Conservation (phyloP, 2,113 vertebrate genomes). For the Grantiella picta region DNA sequence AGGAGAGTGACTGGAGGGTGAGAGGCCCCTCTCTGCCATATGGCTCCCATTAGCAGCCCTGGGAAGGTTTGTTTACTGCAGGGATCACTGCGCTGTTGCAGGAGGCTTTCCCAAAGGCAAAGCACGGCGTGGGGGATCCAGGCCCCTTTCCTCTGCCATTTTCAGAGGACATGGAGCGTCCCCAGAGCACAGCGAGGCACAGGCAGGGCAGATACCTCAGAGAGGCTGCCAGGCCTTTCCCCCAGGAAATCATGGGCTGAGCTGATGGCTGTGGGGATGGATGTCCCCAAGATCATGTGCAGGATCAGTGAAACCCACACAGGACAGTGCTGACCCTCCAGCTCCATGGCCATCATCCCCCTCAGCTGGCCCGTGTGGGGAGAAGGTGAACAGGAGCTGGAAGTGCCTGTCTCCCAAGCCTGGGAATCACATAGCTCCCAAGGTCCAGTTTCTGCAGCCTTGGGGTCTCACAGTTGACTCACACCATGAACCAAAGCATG, state of each 20-base stretch:
- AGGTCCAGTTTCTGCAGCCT: background rate
- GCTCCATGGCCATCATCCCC: background rate
- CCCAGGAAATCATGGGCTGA: accelerated
- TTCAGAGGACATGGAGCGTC: accelerated
- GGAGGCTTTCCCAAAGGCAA: background rate
- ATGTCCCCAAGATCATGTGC: accelerated
- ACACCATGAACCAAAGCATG: accelerated
- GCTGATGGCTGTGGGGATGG: background rate
- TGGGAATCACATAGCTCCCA: background rate
- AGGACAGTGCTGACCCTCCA: accelerated
- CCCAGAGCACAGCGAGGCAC: accelerated
- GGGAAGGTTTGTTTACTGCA: background rate
- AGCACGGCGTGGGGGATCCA: accelerated
- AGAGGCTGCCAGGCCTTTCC: background rate
- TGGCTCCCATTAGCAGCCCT: constrained; percentile 37
- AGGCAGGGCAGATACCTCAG: background rate
- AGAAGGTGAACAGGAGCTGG: background rate
- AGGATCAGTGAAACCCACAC: background rate
- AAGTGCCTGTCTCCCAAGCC: background rate
- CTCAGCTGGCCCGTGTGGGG: accelerated
- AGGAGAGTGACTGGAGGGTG: background rate
- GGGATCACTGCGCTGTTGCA: background rate
- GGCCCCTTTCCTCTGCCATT: background rate
- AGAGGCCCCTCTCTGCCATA: constrained; percentile 26
- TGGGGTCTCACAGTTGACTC: accelerated